Evolutionary conservation across 2,888 invertebrate species (phyloP).

Genomic region (Andrena bicolor): DNA sequence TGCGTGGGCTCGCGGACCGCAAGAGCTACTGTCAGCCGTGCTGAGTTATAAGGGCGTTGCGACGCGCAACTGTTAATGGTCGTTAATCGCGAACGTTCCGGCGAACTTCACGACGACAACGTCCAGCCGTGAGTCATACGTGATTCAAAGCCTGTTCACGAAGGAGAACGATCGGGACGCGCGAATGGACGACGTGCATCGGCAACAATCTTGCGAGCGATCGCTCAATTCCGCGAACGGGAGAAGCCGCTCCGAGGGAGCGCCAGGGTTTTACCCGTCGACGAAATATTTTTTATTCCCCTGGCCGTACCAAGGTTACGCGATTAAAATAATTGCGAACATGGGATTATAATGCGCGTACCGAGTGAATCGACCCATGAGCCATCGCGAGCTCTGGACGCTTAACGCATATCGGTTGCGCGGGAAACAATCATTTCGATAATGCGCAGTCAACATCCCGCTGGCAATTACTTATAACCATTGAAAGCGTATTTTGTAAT

Average conservation of each 20-base stretch:
- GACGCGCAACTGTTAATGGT: conserved; percentile 65
- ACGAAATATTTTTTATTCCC: neutral
- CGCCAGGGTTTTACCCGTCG: neutral
- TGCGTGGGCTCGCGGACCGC: conserved; percentile 65
- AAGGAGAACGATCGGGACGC: neutral
- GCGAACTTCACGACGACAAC: conserved; percentile 49
- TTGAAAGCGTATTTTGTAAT: conserved; percentile 46
- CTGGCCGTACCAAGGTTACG: conserved; percentile 12
- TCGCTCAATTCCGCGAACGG: neutral
- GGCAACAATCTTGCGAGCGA: conserved; percentile 1
- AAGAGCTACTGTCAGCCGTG: conserved; percentile 66
- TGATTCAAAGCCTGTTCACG: neutral
- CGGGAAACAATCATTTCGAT: conserved; percentile 54
- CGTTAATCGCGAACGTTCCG: conserved; percentile 57
- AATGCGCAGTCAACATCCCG: conserved; percentile 50
- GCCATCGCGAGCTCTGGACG: neutral
- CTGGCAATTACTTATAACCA: conserved; percentile 48
- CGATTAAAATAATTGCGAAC: conserved; percentile 45
- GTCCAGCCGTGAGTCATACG: conserved; percentile 41
- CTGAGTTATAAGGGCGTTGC: conserved; percentile 63
- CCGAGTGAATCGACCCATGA: neutral
- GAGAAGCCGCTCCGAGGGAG: neutral
- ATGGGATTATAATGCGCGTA: neutral
- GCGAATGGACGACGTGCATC: neutral
- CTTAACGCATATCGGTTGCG: conserved; percentile 18